These are phyloP conservation scores for Neodontobutis hainanensis DNA, from an alignment of 2,113 vertebrate genomes.

Conservation along the genomic window DNA sequence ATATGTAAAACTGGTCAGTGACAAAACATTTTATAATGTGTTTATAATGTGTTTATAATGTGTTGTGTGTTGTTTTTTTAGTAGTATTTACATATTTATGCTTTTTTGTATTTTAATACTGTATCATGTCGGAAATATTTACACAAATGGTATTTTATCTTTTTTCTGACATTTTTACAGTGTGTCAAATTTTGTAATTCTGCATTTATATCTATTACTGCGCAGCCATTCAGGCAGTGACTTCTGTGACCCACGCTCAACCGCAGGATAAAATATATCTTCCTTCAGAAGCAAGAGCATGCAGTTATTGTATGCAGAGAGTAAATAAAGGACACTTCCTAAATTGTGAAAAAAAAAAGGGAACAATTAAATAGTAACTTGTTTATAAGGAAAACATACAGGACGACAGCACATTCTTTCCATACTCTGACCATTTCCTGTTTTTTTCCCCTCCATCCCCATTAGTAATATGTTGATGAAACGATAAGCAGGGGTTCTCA, in stretches of 20 bases:
- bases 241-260: conserved; percentile 8
- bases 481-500: conserved; percentile 49
- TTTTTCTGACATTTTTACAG: neutral
- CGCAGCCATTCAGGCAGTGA: conserved; percentile 2
- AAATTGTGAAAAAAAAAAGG: neutral
- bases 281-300: conserved; percentile 3
- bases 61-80: too few species aligned
- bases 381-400: neutral
- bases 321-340: conserved; percentile 37
- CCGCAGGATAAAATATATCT: conserved; percentile 9
- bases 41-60: neutral
- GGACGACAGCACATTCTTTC: neutral
- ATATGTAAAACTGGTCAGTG: neutral
- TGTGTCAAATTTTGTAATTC: neutral
- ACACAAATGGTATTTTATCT: too few species aligned
- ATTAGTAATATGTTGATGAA: neutral
- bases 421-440: conserved; percentile 1
- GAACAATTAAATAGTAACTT: conserved; percentile 5
- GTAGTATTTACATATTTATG: too few species aligned
- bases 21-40: neutral
- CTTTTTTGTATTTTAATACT: too few species aligned
- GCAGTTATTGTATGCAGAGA: conserved; percentile 29
- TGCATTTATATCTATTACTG: neutral
- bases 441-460: neutral
- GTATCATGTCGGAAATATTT: too few species aligned